A percentile compares a stretch with the other conserved stretches of the same genome.
Conservation (phyloP, 2,113 vertebrate species). For the Clupea harengus region DNA sequence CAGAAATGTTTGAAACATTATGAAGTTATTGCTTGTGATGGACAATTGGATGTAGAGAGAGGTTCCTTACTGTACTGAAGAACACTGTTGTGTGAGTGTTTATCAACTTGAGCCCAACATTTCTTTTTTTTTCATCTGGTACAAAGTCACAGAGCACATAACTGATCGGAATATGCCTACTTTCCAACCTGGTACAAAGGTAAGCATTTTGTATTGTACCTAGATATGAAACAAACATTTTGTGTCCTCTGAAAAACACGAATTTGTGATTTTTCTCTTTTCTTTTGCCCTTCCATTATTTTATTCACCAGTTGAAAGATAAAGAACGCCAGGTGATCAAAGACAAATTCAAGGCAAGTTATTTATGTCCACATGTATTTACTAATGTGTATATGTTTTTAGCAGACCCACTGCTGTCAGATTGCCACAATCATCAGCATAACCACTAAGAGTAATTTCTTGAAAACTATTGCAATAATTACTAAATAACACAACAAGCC, state of each 20-base stretch:
- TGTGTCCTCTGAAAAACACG: no score
- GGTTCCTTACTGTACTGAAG: neutral
- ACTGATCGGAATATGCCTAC: slow-evolving; percentile 82
- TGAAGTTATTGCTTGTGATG: neutral
- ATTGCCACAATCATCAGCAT: neutral
- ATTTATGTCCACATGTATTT: neutral
- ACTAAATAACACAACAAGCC: neutral
- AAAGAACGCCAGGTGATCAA: slow-evolving; percentile 98
- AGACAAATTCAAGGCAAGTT: slow-evolving; percentile 94
- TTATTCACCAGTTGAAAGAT: slow-evolving; percentile 83
- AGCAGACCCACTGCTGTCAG: neutral
- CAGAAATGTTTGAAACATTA: no score
- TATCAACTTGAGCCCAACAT: neutral
- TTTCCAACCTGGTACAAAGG: slow-evolving; percentile 88
- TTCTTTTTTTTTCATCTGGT: slow-evolving; percentile 75
- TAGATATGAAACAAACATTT: neutral
- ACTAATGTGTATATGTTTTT: slow-evolving; percentile 23
- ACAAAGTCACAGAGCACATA: slow-evolving; percentile 89
- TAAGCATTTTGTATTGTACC: slow-evolving; percentile 49
- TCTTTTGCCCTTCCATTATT: slow-evolving; percentile 10
- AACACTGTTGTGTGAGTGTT: neutral
- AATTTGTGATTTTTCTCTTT: neutral
- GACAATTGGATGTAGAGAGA: neutral
- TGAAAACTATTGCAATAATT: neutral
- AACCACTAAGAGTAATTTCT: neutral